These are phyloP conservation scores for Naja naja DNA, from an alignment of 2,113 vertebrate genomes.

Conservation along the genomic window DNA sequence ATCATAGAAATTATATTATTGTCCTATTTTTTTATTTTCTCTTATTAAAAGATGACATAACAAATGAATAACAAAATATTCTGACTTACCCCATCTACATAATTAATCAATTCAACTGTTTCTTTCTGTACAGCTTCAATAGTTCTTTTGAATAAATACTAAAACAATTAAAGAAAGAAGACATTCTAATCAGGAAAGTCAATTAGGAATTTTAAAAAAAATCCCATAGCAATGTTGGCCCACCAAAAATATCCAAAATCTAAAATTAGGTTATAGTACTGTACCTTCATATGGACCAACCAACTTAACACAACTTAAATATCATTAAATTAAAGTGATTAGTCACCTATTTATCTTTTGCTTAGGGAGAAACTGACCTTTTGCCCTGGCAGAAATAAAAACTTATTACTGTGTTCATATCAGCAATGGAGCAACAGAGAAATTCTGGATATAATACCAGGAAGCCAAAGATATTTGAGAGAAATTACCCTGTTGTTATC, in stretches of 20 bases:
- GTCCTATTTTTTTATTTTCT: neutral
- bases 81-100: conserved; percentile 80
- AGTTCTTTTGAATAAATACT: conserved; percentile 69
- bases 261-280: neutral
- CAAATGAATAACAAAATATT: neutral
- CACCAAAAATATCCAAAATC: neutral
- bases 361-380: neutral
- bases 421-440: neutral
- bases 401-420: neutral
- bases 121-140: conserved; percentile 70
- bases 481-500: conserved; percentile 78
- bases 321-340: neutral
- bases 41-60: conserved; percentile 4
- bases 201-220: neutral
- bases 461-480: neutral
- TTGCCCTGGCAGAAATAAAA: neutral
- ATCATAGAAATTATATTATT: neutral
- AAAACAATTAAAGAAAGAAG: conserved; percentile 42
- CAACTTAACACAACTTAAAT: neutral
- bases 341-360: neutral
- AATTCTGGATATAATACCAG: neutral
- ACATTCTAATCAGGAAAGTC: neutral
- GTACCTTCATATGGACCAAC: neutral
- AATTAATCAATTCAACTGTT: conserved; percentile 78
- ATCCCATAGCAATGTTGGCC: neutral